These are phyloP conservation scores for Crossoptilon crossoptilon DNA, from an alignment of 2,797 vertebrate genomes.

Conservation along the genomic window DNA sequence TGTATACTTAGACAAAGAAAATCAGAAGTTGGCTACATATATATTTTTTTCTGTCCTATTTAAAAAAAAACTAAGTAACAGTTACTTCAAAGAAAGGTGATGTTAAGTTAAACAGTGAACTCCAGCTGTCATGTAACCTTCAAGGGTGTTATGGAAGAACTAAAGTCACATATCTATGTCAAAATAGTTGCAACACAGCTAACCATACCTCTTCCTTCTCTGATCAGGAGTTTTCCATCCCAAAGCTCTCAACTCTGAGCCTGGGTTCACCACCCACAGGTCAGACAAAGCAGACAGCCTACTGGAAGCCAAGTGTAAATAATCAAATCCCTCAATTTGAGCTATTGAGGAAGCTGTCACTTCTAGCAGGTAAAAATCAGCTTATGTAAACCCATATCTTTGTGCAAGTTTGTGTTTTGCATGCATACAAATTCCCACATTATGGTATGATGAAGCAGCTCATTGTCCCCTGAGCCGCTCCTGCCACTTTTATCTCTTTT, in stretches of 20 bases:
- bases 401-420: not conserved
- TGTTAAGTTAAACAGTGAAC: not conserved
- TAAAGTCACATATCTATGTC: not conserved
- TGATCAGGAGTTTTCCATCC: not conserved
- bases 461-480: not conserved
- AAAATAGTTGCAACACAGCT: not conserved
- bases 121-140: not conserved
- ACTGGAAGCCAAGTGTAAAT: not conserved
- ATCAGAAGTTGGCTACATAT: not conserved
- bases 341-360: not conserved
- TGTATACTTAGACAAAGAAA: not conserved
- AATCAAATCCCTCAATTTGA: not conserved
- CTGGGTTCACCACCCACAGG: not conserved
- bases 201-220: not conserved
- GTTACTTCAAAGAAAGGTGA: not conserved
- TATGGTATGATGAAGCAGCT: not conserved
- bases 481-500: accelerated
- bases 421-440: not conserved
- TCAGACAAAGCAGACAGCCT: not conserved
- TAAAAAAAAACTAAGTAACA: not conserved
- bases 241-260: not conserved
- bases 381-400: not conserved
- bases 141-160: not conserved
- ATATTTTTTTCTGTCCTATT: not conserved
- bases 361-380: conserved; percentile 9